Base-by-base conservation (phyloP, 1,140 invertebrate species). In the Mamestra configurata region DNA sequence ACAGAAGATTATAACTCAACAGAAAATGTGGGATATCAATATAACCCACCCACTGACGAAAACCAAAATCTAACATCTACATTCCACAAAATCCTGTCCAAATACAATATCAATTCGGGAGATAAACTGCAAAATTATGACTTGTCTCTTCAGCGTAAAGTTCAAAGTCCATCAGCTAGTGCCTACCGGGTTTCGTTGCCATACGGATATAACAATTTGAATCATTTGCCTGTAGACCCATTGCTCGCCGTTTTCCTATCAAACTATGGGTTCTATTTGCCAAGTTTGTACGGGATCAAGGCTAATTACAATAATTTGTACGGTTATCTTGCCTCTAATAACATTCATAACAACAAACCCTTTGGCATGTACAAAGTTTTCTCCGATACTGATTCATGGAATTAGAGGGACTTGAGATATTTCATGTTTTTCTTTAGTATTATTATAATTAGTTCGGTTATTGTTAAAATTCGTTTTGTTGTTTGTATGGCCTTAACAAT, bases 321-420 rank as follows among this genome's bases (percentile, higher is more conserved):
- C 79, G 96, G 96, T 1, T 96, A 96, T 86, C 88, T 95, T 76
- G 96, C 96, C 4, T 94, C 95, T 24, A 96, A 97, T 84, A 96
- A 96, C 89, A 96, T 96, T 75, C 96, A 96, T 83, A 97, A 97
- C 66, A 96, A 96, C 84, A 95, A 94, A 84, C 96, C 96, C 0
- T 96, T 96, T 83, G 96, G 96, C 73, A 92, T 95, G 20, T 97
- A 96, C 81, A 96, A 96, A 85, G 81, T 93, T 66, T 91, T 87
- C 81, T 92, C 91, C 7, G 92, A 94, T 73, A 90, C 90, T 37
- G 89, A 93, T 88, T 89, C 90, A 51, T 88, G 79, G 31, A 86
- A 89, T 66, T 90, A 79, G 77, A 35, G 22, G 15, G 24, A 49
- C 43, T 20, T 31, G 2, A 31, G n/a, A n/a, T n/a, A n/a, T n/a